These are phyloP conservation scores for Coenonympha glycerion DNA, from an alignment of 2,888 invertebrate genomes.

Conservation along the genomic window DNA sequence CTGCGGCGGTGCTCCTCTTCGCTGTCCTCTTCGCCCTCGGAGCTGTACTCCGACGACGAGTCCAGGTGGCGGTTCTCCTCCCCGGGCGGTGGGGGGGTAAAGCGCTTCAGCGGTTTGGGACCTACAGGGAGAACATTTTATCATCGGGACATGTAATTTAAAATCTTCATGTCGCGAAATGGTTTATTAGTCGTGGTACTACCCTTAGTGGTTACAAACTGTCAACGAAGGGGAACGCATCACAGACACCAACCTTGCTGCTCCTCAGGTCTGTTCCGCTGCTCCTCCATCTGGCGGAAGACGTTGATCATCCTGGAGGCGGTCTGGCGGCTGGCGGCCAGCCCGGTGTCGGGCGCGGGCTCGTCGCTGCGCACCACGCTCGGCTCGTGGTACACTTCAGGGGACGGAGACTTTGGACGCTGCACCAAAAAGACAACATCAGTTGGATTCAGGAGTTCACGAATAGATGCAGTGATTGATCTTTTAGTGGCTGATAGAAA, in stretches of 20 bases:
- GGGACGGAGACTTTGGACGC: slow-evolving; percentile 79
- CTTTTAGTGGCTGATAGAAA: too few species aligned
- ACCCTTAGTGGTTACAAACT: too few species aligned
- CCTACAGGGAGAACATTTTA: too few species aligned
- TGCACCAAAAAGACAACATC: slow-evolving; percentile 21
- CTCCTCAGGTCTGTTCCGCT: slow-evolving; percentile 69
- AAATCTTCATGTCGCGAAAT: too few species aligned
- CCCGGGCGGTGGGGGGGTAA: slow-evolving; percentile 90
- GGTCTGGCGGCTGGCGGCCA: slow-evolving; percentile 79
- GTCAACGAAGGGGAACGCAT: neutral
- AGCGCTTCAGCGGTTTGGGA: slow-evolving; percentile 89
- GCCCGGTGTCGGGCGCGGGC: slow-evolving; percentile 64
- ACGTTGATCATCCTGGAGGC: slow-evolving; percentile 91
- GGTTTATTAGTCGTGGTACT: neutral
- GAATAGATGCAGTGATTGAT: too few species aligned
- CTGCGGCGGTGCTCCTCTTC: slow-evolving; percentile 72
- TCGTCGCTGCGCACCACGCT: slow-evolving; percentile 80
- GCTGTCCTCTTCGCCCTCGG: slow-evolving; percentile 70
- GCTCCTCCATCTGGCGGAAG: slow-evolving; percentile 91
- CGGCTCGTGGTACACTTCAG: slow-evolving; percentile 83
- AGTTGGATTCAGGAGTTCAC: too few species aligned
- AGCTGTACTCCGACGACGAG: slow-evolving; percentile 64
- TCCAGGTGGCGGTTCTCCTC: slow-evolving; percentile 69
- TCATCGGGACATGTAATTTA: too few species aligned
- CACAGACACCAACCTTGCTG: slow-evolving; percentile 37